These are phyloP conservation scores for Tupaia chinensis DNA, from an alignment of 2,113 vertebrate genomes.

Conservation along the genomic window DNA sequence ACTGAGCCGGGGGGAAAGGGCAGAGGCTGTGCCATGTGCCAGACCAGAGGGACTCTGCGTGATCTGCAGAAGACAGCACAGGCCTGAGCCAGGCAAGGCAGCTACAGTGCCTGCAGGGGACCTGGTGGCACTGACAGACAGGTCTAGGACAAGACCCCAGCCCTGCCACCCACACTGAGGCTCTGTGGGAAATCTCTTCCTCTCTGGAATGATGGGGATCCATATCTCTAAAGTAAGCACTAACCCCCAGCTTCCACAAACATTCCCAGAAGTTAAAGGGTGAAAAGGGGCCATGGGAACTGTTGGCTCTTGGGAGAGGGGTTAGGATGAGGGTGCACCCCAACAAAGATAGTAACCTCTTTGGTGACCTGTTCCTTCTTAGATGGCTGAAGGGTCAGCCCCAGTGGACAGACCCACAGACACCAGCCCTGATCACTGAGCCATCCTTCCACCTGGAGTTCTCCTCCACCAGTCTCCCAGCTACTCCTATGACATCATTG, in stretches of 20 bases:
- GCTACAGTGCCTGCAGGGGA: rapidly evolving
- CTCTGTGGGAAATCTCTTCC: background rate
- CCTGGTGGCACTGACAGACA: background rate
- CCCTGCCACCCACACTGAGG: background rate
- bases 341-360: background rate
- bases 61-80: background rate
- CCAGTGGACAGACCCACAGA: background rate
- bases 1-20: background rate
- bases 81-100: background rate
- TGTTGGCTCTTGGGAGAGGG: background rate
- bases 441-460: background rate
- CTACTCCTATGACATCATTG: background rate
- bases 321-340: background rate
- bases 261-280: background rate
- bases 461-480: background rate
- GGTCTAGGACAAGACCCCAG: background rate
- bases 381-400: background rate
- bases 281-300: background rate
- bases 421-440: background rate
- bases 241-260: background rate
- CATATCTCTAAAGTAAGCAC: background rate
- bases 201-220: background rate
- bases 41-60: rapidly evolving
- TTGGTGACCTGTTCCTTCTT: too few relatives aligned
- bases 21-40: background rate